Base-by-base conservation (phyloP, 2,888 invertebrate species). In the Sinhomidia bicolor region DNA sequence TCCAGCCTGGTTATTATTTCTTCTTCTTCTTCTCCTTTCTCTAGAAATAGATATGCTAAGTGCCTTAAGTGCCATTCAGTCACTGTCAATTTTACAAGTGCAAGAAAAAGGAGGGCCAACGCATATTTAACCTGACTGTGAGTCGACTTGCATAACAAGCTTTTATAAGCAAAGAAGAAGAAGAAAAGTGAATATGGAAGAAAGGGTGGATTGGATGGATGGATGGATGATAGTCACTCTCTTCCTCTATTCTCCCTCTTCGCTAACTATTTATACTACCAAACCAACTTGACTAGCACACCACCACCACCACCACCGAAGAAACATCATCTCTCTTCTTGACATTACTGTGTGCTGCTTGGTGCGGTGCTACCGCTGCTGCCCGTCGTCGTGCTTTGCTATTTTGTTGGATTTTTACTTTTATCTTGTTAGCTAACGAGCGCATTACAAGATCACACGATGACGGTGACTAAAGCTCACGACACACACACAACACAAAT, bases 51-150 rank as follows among this genome's bases (percentile, higher is more conserved):
- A 68, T 85, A 85, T 85, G 85, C 79, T 85, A 86, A 86, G 85
- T 86, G 85, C 71, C 85, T 57, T 81, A 87, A 87, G 87, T 87
- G 81, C 87, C 87, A 87, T 87, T 87, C 87, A 87, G 87, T 87
- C 87, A 87, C 87, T 87, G 87, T 87, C 87, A 87, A 81, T 87
- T 87, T 87, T 57, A 20, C 12, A 71, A 71, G 87, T 74, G 87
- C 87, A 86, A 86, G 85, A 71, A 80, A 86, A 80, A 44, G 85
- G 85, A 86, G 85, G 79, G 54, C 76, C 74, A 29, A 47, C 47
- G 76, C 14, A 76, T 51, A 76, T 51, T 76, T 51, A 76, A 76
- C 76, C 29, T 76, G 51, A 51, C 76, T n/a, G n/a, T n/a, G n/a
- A n/a, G n/a, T 47, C 51, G 51, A 76, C 68, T 71, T 41, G 20